These are phyloP conservation scores for Drosophila bocki DNA, from an alignment of 1,140 invertebrate genomes.

Conservation along the genomic window DNA sequence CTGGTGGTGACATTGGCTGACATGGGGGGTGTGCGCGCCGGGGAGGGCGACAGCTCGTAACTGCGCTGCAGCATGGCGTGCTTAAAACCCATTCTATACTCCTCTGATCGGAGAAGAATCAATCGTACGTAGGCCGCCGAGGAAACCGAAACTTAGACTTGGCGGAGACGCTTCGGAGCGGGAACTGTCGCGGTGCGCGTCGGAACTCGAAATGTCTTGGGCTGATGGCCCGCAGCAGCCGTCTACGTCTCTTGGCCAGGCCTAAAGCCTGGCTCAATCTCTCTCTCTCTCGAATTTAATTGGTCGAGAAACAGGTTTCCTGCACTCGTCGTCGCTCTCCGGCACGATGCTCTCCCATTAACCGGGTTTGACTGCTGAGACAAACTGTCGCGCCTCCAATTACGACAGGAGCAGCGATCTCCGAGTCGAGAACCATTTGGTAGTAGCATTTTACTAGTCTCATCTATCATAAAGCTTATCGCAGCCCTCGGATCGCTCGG, in stretches of 20 bases:
- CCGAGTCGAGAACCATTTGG: slow-evolving; percentile 70
- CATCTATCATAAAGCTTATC: slow-evolving; percentile 83
- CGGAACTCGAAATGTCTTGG: slow-evolving; percentile 74
- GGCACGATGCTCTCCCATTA: slow-evolving; percentile 55
- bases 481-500: slow-evolving; percentile 25
- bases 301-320: slow-evolving; percentile 73
- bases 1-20: slow-evolving; percentile 9
- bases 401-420: slow-evolving; percentile 51
- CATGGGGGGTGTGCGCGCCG: slow-evolving; percentile 45
- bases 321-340: slow-evolving; percentile 12
- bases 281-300: slow-evolving; percentile 66
- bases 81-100: slow-evolving; percentile 76
- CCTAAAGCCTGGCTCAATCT: slow-evolving; percentile 26
- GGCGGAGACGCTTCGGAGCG: slow-evolving; percentile 16
- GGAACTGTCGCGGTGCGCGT: slow-evolving; percentile 80
- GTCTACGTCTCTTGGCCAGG: slow-evolving; percentile 61
- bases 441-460: slow-evolving; percentile 83
- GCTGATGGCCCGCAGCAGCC: slow-evolving; percentile 41
- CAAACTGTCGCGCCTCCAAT: slow-evolving; percentile 60
- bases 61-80: slow-evolving; percentile 78
- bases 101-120: slow-evolving; percentile 7
- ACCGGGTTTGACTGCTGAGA: slow-evolving; percentile 56
- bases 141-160: slow-evolving; percentile 6
- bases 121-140: slow-evolving; percentile 51
- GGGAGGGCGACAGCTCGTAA: slow-evolving; percentile 67